These are phyloP conservation scores for Rhinophrynus dorsalis DNA, from an alignment of 2,797 vertebrate species.

Conservation along the genomic window DNA sequence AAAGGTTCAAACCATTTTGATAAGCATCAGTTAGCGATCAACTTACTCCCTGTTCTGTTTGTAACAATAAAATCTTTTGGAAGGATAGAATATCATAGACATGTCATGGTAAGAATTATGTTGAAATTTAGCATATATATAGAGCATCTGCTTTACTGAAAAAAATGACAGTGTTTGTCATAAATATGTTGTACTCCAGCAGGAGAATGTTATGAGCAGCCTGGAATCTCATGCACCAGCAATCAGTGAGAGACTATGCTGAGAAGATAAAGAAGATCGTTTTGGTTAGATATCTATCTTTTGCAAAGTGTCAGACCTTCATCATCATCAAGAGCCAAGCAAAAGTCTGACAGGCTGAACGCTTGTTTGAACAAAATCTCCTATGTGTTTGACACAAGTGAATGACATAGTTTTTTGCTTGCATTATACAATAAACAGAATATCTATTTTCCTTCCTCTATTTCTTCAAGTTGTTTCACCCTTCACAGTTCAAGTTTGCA, in stretches of 20 bases:
- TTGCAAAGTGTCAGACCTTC: not conserved
- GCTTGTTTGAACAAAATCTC: not conserved
- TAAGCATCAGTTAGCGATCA: not conserved
- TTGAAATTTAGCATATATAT: conserved; percentile 51
- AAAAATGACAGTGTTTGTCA: conserved; percentile 59
- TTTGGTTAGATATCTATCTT: not conserved
- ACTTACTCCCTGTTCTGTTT: not conserved
- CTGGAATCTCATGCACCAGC: conserved; percentile 52
- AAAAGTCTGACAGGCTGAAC: not conserved
- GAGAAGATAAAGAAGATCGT: not conserved
- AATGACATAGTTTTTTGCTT: not conserved
- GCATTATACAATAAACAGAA: not conserved
- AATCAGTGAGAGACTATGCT: conserved; percentile 1
- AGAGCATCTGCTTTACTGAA: conserved; percentile 60
- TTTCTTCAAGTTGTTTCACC: no score
- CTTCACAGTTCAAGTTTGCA: not conserved
- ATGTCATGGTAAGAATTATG: conserved; percentile 54
- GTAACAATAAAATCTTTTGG: not conserved
- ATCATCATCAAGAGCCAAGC: not conserved
- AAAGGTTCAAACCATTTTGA: not conserved
- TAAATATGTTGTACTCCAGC: conserved; percentile 52
- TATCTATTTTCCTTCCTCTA: not conserved
- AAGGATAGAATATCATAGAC: not conserved
- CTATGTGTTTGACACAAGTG: not conserved
- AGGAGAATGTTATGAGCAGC: conserved; percentile 53